phyloP scores from a whole-genome alignment of 2,113 vertebrate species.

The Mobula hypostoma region DNA sequence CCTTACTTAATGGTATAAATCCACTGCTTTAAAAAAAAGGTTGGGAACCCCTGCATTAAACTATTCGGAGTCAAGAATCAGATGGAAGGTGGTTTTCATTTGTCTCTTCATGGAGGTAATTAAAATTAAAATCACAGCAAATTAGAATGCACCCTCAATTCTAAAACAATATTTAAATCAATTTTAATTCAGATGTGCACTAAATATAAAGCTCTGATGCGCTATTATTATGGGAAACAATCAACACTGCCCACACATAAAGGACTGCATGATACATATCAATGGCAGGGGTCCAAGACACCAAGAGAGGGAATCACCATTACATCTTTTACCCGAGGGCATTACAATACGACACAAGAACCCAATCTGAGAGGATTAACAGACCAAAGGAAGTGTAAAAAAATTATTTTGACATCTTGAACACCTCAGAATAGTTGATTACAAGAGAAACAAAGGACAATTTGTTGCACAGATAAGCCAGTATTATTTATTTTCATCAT shows the following conservation, averaged over 20 bases:
- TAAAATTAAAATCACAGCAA: too few relatives aligned
- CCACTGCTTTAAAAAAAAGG: too few relatives aligned
- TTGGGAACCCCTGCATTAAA: background rate
- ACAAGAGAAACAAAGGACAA: background rate
- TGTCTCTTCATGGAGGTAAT: background rate
- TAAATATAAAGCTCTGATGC: background rate
- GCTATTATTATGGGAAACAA: background rate
- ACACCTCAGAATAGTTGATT: background rate
- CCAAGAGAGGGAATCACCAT: background rate
- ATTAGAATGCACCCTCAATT: too few relatives aligned
- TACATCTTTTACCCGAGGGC: background rate
- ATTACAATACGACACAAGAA: background rate
- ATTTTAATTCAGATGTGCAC: background rate
- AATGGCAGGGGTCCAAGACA: background rate
- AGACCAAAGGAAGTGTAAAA: background rate
- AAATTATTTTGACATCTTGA: background rate
- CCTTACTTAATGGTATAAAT: too few relatives aligned
- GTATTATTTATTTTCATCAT: slow-evolving; percentile 38
- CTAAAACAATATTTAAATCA: background rate
- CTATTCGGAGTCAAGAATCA: background rate
- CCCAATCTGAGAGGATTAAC: background rate
- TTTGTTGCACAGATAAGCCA: slow-evolving; percentile 31
- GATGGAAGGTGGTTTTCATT: background rate
- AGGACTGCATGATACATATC: background rate
- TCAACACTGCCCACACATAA: background rate